Conservation (phyloP, 2,888 invertebrate genomes). For the Lottia gigantea region DNA sequence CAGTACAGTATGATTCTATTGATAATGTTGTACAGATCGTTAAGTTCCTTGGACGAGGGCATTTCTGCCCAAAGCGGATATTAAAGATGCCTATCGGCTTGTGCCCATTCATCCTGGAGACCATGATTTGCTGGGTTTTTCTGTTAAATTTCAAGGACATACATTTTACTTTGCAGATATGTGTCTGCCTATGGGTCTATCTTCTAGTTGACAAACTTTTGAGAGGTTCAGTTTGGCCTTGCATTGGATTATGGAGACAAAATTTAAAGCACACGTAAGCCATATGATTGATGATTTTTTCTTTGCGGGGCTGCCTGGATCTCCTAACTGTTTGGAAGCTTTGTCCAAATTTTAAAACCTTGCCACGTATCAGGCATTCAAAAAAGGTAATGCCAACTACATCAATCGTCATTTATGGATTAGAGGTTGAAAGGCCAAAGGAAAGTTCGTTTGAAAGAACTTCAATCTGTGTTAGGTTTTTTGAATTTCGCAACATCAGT, state of each 20-base stretch:
- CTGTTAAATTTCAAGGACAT: neutral
- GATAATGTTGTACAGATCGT: constrained; percentile 9
- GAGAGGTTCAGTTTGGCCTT: constrained; percentile 7
- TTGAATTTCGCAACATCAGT: no score
- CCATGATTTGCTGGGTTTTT: neutral
- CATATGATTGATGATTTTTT: neutral
- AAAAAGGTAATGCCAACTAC: neutral
- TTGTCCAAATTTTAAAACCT: neutral
- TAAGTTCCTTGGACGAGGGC: neutral
- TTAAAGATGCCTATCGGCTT: constrained; percentile 7
- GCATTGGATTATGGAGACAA: constrained; percentile 10
- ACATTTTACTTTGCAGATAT: neutral
- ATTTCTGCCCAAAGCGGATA: neutral
- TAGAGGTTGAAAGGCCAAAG: neutral
- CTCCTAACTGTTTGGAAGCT: neutral
- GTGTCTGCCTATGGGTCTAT: constrained; percentile 10
- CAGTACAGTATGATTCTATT: neutral
- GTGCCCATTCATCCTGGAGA: constrained; percentile 6
- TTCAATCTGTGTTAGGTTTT: no score
- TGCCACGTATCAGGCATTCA: neutral
- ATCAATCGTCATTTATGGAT: neutral
- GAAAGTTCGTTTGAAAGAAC: no score
- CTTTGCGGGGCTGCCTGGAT: neutral
- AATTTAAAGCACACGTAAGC: neutral
- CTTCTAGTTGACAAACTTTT: neutral